Evolutionary conservation across 2,797 vertebrate genomes (phyloP), one percentile per base, ranked within the genome.

Genomic region (Lacerta agilis): DNA sequence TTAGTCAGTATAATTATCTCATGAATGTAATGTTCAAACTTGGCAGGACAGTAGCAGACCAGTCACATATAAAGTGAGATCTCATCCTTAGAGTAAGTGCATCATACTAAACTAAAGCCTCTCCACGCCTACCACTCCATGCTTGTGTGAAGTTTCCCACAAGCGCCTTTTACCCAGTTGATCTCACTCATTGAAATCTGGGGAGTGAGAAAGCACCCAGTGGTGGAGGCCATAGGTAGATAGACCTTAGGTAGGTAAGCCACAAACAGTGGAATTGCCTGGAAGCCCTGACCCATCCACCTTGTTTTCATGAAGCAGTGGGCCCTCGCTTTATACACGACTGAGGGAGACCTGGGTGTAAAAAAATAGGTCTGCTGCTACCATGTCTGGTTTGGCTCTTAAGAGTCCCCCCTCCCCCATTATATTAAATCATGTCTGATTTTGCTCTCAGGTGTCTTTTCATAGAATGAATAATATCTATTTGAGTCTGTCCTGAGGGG

Each of bases 381-480:
- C 73, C 10, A 25, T 4, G 1, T 75, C 17, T 43, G n/a, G 11
- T 64, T 75, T 64, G 36, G 67, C 67, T 5, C 6, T 41, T 41
- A 61, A 87, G 67, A 87, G 17, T 10, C 49, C 7, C 5, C 20
- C 8, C n/a, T 81, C 36, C 38, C 23, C 82, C 20, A n/a, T 10
- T 5, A 23, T 58, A 72, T 58, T 86, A 71, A 79, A 71, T 79
- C 67, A 55, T 71, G 36, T 38, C 66, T 80, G 45, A 86, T 79
- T 71, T 77, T 72, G 58, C 69, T 13, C 45, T 72, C 77, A 73
- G 66, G 33, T 87, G 17, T 87, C 55, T 81, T 45, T 49, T 79
- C 77, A 80, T 64, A 38, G 80, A 87, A 83, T 87, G 20, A 49
- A 82, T 33, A 66, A 75, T 72, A 43, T 33, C 76, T 41, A 64